These are phyloP conservation scores for Euwallacea similis DNA, from an alignment of 1,140 invertebrate species.

Conservation along the genomic window DNA sequence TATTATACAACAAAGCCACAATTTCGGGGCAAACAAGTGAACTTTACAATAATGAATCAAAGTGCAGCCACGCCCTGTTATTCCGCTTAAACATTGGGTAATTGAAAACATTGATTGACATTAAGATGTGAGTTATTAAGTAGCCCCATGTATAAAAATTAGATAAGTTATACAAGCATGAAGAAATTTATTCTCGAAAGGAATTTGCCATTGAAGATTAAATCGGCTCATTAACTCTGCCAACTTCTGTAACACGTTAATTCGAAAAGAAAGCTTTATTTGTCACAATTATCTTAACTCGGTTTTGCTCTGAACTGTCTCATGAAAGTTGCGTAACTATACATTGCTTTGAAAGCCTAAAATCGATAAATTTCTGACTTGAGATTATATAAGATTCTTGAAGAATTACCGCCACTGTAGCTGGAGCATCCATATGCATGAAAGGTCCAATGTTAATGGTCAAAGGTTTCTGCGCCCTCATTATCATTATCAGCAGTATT, in stretches of 20 bases:
- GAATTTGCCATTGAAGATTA: too few relatives aligned
- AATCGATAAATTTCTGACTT: not conserved
- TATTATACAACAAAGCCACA: not conserved
- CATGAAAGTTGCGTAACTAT: conserved; percentile 13
- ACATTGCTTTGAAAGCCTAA: conserved; percentile 8
- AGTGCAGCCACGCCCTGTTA: not conserved
- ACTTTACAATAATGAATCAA: not conserved
- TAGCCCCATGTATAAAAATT: too few relatives aligned
- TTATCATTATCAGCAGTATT: conserved; percentile 18
- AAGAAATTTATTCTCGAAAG: too few relatives aligned
- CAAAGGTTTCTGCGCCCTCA: conserved; percentile 11
- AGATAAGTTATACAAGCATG: too few relatives aligned
- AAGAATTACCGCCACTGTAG: not conserved
- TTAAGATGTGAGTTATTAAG: not conserved
- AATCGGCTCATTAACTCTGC: too few relatives aligned
- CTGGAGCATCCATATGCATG: conserved; percentile 1
- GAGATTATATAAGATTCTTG: too few relatives aligned
- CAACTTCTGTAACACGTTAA: too few relatives aligned
- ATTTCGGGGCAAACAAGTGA: conserved; percentile 1
- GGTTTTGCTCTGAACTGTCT: not conserved
- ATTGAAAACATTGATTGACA: too few relatives aligned
- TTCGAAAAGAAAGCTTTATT: too few relatives aligned
- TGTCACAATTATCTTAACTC: too few relatives aligned
- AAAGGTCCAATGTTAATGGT: conserved; percentile 17
- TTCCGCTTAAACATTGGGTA: not conserved